Evolutionary conservation across 2,113 vertebrate species (phyloP).

Genomic region (Bubo blakistoni): DNA sequence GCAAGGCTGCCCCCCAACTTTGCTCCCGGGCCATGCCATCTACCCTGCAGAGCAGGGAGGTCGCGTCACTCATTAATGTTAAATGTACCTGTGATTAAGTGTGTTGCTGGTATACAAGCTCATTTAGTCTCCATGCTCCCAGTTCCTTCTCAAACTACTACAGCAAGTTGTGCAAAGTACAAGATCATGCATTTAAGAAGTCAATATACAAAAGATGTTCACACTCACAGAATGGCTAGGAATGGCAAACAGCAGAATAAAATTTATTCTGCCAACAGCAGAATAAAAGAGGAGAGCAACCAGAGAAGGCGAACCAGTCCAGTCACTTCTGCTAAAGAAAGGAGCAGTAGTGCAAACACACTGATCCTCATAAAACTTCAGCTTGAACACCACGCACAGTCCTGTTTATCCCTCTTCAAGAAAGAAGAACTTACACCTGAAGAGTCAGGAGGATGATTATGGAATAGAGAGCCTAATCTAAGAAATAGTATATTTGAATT

Average conservation of each 20-base stretch:
- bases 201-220: neutral
- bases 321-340: neutral
- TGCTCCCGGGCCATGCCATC: neutral
- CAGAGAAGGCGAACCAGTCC: neutral
- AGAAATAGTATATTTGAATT: neutral
- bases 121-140: neutral
- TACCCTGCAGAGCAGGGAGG: neutral
- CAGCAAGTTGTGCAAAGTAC: neutral
- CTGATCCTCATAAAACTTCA: neutral
- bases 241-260: neutral
- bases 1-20: neutral
- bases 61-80: fast-evolving
- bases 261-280: neutral
- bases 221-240: neutral
- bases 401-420: neutral
- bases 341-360: fast-evolving
- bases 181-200: neutral
- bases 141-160: neutral
- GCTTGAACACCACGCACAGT: neutral
- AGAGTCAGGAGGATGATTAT: neutral
- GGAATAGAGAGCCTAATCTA: neutral
- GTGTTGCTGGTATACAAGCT: neutral
- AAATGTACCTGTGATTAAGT: neutral
- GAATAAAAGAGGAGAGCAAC: neutral
- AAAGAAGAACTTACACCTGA: neutral